Evolutionary conservation across 2,888 invertebrate species (phyloP).

Genomic region (Cantharis rustica): DNA sequence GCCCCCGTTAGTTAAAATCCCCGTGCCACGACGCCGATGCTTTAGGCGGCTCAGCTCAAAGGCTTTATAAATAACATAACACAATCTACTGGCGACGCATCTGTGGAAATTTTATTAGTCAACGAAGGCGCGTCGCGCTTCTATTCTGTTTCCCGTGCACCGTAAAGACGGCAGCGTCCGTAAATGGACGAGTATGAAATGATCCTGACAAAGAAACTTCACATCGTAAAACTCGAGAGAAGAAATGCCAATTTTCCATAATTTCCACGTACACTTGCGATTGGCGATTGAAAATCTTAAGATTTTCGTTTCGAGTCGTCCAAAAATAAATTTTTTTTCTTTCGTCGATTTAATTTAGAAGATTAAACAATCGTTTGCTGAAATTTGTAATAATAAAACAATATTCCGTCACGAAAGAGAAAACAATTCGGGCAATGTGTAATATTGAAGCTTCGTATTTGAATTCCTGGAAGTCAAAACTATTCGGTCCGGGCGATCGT

Average conservation of each 20-base stretch:
- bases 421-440: slow-evolving; percentile 54
- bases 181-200: slow-evolving; percentile 24
- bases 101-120: slow-evolving; percentile 54
- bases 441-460: slow-evolving; percentile 53
- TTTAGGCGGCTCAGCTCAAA: slow-evolving; percentile 42
- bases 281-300: not conserved
- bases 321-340: not conserved
- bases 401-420: slow-evolving; percentile 3
- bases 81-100: slow-evolving; percentile 52
- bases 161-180: slow-evolving; percentile 20
- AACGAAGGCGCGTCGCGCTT: slow-evolving; percentile 41
- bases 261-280: not conserved
- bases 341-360: not conserved
- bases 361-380: not conserved
- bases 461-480: slow-evolving; percentile 57
- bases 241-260: not conserved
- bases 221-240: not conserved
- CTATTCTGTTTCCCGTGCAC: slow-evolving; percentile 21
- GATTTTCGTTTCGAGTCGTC: not conserved
- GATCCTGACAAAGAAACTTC: slow-evolving; percentile 14
- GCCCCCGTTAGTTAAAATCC: slow-evolving; percentile 34
- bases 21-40: slow-evolving; percentile 39
- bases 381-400: slow-evolving; percentile 20
- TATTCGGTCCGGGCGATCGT: slow-evolving; percentile 54
- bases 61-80: slow-evolving; percentile 54